A percentile compares a stretch with the other conserved stretches of the same genome.
phyloP scores from a whole-genome alignment of 1,140 invertebrate genomes.

The Tribolium madens region DNA sequence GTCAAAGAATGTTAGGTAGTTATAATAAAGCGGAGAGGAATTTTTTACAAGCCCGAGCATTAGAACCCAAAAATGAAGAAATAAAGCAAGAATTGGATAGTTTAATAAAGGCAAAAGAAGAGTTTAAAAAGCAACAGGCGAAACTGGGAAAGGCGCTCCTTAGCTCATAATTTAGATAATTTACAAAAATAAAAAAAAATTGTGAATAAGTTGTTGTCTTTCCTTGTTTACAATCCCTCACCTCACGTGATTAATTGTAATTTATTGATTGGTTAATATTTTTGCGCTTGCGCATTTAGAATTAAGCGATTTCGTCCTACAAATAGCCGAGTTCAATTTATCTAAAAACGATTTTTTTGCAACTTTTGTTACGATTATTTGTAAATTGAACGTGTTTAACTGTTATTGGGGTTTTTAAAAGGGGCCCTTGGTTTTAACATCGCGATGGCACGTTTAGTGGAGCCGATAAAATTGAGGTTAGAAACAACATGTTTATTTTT shows the following conservation, averaged over 20 bases:
- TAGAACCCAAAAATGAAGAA: slow-evolving; percentile 64
- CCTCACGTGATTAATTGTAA: no score
- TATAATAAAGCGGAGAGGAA: slow-evolving; percentile 63
- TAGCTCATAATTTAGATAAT: neutral
- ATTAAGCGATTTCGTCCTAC: no score
- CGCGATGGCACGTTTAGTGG: neutral
- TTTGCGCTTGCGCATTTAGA: no score
- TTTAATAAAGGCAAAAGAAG: slow-evolving; percentile 54
- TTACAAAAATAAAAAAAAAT: no score
- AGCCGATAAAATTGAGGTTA: neutral
- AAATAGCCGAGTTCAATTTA: no score
- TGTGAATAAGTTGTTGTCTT: no score
- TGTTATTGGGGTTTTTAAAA: neutral
- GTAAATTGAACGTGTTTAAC: no score
- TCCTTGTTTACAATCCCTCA: no score
- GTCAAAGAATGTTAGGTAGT: slow-evolving; percentile 69
- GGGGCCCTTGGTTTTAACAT: neutral
- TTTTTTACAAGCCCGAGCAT: slow-evolving; percentile 65
- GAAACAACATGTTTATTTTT: neutral
- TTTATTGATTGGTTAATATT: no score
- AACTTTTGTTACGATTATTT: no score
- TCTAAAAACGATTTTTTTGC: no score
- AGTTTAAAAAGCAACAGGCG: neutral
- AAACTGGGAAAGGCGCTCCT: neutral
- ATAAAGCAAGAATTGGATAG: slow-evolving; percentile 63